Evolutionary conservation across 2,113 vertebrate genomes (phyloP).

Genomic region (Saccopteryx leptura): DNA sequence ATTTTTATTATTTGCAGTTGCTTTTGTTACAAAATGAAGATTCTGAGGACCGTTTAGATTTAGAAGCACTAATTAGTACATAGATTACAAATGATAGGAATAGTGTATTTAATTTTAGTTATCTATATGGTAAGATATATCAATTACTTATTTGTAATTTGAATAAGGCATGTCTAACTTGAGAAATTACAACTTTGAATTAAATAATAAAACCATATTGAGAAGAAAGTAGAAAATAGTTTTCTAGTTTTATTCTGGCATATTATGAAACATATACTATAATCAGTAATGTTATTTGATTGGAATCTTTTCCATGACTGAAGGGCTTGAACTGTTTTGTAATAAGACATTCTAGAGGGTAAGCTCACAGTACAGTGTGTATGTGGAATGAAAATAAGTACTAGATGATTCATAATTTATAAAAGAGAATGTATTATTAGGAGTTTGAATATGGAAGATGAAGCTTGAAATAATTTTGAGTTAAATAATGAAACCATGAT

Average conservation of each 20-base stretch:
- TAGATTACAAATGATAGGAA: slow-evolving; percentile 43
- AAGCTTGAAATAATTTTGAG: slow-evolving; percentile 56
- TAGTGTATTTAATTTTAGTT: slow-evolving; percentile 2
- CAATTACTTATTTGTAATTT: slow-evolving; percentile 42
- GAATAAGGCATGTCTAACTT: slow-evolving; percentile 23
- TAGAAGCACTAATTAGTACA: slow-evolving; percentile 47
- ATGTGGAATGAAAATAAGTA: neutral
- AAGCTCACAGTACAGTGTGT: slow-evolving; percentile 18
- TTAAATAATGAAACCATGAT: neutral
- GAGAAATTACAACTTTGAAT: slow-evolving; percentile 42
- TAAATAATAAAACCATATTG: slow-evolving; percentile 28
- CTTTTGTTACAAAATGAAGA: slow-evolving; percentile 43
- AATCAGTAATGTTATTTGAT: neutral
- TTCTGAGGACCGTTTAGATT: slow-evolving; percentile 29
- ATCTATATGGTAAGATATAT: neutral
- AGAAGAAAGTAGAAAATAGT: slow-evolving; percentile 33
- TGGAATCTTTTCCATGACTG: neutral
- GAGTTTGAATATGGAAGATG: neutral
- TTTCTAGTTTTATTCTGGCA: neutral
- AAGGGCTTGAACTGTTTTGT: neutral
- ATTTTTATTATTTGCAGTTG: slow-evolving; percentile 12
- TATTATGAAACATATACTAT: neutral
- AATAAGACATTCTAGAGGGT: slow-evolving; percentile 41
- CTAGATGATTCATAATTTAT: slow-evolving; percentile 20
- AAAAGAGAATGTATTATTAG: slow-evolving; percentile 7